phyloP scores from a whole-genome alignment of 2,797 vertebrate genomes.

The Acanthiza pusilla region DNA sequence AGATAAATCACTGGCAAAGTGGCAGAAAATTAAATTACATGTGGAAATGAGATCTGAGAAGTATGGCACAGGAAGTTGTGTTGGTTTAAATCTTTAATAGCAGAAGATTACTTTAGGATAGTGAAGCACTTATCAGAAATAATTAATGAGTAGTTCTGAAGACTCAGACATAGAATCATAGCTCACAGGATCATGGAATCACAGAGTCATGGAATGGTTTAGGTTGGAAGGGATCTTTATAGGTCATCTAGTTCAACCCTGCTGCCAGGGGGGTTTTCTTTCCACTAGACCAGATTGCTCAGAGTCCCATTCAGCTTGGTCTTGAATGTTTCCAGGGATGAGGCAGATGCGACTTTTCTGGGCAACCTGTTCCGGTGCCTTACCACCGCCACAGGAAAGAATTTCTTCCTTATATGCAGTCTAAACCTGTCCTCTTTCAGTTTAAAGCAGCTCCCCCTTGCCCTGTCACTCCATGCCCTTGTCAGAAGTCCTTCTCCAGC shows the following conservation, averaged over 20 bases:
- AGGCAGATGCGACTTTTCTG: neutral
- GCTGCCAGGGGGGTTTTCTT: neutral
- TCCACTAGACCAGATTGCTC: neutral
- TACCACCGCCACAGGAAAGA: neutral
- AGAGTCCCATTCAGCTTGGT: neutral
- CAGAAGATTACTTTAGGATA: neutral
- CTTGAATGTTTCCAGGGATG: neutral
- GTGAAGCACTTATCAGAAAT: neutral
- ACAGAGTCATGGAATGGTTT: neutral
- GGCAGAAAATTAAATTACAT: slow-evolving; percentile 8
- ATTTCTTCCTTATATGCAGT: neutral
- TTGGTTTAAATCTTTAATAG: slow-evolving; percentile 6
- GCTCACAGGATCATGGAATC: neutral
- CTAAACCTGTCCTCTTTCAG: neutral
- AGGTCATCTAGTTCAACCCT: neutral
- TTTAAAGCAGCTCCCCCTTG: neutral
- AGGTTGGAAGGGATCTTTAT: neutral
- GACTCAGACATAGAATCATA: neutral
- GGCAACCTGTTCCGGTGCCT: neutral
- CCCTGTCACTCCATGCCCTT: neutral
- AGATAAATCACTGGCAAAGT: neutral
- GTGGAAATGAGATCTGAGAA: slow-evolving; percentile 27
- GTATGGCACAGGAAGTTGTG: neutral
- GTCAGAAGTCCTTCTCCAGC: neutral
- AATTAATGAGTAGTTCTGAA: neutral